Conservation (phyloP, 1,140 invertebrate genomes). For the Lithobius niger region DNA sequence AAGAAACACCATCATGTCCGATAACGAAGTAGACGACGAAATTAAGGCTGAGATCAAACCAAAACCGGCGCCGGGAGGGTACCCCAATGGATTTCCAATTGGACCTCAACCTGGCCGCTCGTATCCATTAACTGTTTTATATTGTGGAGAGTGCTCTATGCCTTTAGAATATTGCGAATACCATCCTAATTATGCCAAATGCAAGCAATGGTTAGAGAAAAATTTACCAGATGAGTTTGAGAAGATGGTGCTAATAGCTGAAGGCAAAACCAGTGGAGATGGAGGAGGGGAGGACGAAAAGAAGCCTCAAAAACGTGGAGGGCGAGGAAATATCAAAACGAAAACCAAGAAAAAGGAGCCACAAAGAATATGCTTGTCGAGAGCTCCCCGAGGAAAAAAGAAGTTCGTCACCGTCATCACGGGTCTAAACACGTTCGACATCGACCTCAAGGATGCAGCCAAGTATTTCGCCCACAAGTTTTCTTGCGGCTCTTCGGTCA, state of each 20-base stretch:
- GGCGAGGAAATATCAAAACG: constrained; percentile 73
- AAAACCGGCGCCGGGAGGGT: not conserved
- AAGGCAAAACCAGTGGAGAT: constrained; percentile 44
- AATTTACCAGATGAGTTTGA: constrained; percentile 87
- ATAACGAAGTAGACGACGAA: not conserved
- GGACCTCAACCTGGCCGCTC: constrained; percentile 32
- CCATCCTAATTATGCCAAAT: constrained; percentile 94
- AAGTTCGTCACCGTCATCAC: constrained; percentile 81
- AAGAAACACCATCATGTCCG: constrained; percentile 4
- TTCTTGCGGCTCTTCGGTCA: constrained; percentile 96
- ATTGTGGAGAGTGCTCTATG: constrained; percentile 90
- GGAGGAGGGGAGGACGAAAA: constrained; percentile 73
- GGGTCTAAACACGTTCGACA: constrained; percentile 75
- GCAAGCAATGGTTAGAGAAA: constrained; percentile 89
- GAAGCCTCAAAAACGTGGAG: constrained; percentile 78
- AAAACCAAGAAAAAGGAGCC: constrained; percentile 68
- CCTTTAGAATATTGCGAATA: constrained; percentile 96
- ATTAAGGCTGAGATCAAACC: constrained; percentile 6
- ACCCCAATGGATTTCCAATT: constrained; percentile 19
- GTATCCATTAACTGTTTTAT: constrained; percentile 78
- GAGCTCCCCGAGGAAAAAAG: constrained; percentile 92
- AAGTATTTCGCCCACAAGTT: constrained; percentile 97
- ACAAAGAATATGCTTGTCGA: constrained; percentile 62
- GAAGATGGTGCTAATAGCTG: constrained; percentile 39
- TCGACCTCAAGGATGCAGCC: constrained; percentile 94